Base-by-base conservation (phyloP, 1,140 invertebrate genomes). In the Battus philenor region DNA sequence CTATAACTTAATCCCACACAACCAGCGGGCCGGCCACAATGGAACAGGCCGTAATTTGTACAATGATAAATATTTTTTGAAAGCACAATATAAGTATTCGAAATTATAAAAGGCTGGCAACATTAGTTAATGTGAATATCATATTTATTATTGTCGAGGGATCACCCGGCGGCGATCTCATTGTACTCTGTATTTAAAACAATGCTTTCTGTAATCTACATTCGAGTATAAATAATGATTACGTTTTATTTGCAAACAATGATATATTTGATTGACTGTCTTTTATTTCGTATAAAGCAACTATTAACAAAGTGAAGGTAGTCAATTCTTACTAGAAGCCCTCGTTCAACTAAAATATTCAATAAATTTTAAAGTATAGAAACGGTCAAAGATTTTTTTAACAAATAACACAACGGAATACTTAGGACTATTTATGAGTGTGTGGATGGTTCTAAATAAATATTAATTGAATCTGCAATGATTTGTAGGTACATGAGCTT, bases 61-160 rank as follows among this genome's bases (percentile, higher is more conserved):
- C 58, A 63, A 62, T 77, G 76, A 76, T 77, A 72, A 72, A 81
- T 77, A 72, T 71, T 73, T n/a, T 74, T 66, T 55, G 49, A 69
- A 57, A 74, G 61, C 60, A 72, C 73, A 77, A 67, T 76, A 59
- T 75, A 68, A 68, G 60, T 71, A 59, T 59, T 67, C 62, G 47
- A 58, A 51, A 71, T 75, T 71, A 76, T 65, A 66, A 69, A 66
- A 76, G 61, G 55, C 56, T 57, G 59, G 61, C 47, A 70, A 70
- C 68, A 78, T 80, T 79, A 72, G 62, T 78, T 78, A 75, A 80
- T 72, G 59, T 65, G 65, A 67, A 77, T 68, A 68, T 66, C 65
- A 68, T 73, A 73, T 79, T 76, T 73, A 75, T 68, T 53, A 65
- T 65, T 62, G 54, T 61, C 64, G 54, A 74, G 33, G 60, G 75